Percentiles rank a stretch among this genome's conserved stretches.
These are phyloP conservation scores for Picathartes gymnocephalus DNA, from an alignment of 2,113 vertebrate genomes.

Conservation along the genomic window DNA sequence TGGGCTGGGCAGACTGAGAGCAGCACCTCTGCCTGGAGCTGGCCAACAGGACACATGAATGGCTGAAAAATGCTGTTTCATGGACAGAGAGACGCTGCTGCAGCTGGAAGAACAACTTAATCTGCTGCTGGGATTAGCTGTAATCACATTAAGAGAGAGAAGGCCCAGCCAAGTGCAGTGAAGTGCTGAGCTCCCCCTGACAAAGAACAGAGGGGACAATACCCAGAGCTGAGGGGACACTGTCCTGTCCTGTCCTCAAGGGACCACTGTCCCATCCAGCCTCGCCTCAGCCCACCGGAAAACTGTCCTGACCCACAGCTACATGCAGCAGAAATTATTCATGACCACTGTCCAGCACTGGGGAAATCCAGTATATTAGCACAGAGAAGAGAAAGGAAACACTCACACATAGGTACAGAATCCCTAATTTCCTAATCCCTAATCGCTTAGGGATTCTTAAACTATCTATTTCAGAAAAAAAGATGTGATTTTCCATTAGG, in stretches of 20 bases:
- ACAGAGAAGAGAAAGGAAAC: background rate
- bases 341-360: background rate
- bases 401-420: background rate
- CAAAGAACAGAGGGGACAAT: background rate
- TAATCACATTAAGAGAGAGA: background rate
- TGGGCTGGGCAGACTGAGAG: background rate
- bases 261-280: background rate
- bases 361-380: background rate
- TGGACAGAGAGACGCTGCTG: background rate
- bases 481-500: background rate
- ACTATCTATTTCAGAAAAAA: background rate
- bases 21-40: background rate
- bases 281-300: background rate
- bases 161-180: background rate
- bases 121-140: background rate
- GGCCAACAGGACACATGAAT: accelerated
- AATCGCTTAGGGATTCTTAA: background rate
- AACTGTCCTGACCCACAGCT: background rate
- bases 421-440: background rate
- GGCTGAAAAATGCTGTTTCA: background rate
- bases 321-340: background rate
- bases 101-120: background rate
- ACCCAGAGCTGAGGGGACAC: background rate
- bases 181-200: background rate
- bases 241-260: background rate